Evolutionary conservation across 2,797 vertebrate species (phyloP).

Genomic region (Pangasius macronema): DNA sequence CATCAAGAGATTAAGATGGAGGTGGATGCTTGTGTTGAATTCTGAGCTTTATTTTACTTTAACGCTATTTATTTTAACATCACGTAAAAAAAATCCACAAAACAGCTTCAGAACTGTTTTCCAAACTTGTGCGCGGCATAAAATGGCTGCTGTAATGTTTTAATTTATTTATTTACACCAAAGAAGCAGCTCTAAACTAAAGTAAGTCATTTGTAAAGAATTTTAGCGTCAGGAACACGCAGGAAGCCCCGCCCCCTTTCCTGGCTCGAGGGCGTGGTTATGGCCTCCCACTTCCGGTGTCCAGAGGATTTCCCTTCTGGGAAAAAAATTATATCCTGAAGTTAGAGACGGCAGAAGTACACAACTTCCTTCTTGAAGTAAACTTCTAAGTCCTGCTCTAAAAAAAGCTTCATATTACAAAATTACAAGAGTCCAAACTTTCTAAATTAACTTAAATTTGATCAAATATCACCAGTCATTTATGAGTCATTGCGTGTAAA

Average conservation of each 20-base stretch:
- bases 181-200: not conserved
- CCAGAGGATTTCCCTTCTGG: not conserved
- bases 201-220: conserved; percentile 37
- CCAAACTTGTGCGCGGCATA: not conserved
- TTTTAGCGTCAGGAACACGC: conserved; percentile 24
- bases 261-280: not conserved
- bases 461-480: not conserved
- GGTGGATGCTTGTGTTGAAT: not conserved
- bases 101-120: not conserved
- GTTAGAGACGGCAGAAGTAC: not conserved
- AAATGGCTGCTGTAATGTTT: not conserved
- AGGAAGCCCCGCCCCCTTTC: not conserved
- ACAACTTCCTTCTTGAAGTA: no score
- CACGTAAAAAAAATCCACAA: not conserved
- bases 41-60: no score
- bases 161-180: not conserved
- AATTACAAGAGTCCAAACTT: not conserved
- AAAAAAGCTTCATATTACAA: not conserved
- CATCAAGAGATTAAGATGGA: no score
- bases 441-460: not conserved
- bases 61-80: not conserved
- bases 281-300: not conserved
- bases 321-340: not conserved
- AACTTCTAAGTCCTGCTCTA: not conserved
- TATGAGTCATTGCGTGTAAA: not conserved